phyloP scores from a whole-genome alignment of 2,113 vertebrate genomes.

The Halcyon senegalensis region DNA sequence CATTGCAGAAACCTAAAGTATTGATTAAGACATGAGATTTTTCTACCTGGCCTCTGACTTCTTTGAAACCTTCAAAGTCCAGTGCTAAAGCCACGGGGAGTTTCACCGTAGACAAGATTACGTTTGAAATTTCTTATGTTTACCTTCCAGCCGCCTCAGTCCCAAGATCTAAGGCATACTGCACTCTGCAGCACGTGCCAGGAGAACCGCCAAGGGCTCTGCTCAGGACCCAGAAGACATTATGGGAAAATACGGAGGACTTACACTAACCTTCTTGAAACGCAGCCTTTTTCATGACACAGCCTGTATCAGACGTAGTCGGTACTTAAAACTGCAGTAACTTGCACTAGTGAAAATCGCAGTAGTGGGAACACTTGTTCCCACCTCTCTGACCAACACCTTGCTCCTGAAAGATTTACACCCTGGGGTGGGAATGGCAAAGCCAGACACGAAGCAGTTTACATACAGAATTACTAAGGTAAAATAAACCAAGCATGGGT shows the following conservation, averaged over 20 bases:
- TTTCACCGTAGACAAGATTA: background rate
- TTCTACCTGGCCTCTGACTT: constrained; percentile 24
- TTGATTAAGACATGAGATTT: background rate
- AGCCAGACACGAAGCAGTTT: background rate
- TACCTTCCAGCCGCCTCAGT: background rate
- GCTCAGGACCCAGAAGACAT: background rate
- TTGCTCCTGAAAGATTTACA: background rate
- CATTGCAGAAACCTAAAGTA: background rate
- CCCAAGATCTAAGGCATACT: background rate
- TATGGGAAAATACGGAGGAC: background rate
- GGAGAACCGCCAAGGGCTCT: background rate
- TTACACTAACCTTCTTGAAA: background rate
- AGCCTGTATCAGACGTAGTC: accelerated
- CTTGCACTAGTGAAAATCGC: background rate
- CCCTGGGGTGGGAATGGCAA: background rate
- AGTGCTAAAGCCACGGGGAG: background rate
- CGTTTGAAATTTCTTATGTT: background rate
- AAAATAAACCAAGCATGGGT: background rate
- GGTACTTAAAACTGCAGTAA: background rate
- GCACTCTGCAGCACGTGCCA: background rate
- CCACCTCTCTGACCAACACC: background rate
- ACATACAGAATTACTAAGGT: background rate
- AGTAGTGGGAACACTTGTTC: background rate
- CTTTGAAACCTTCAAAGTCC: background rate
- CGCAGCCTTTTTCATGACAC: background rate